These are phyloP conservation scores for Mormoops blainvillei DNA, from an alignment of 2,113 vertebrate species.

Conservation along the genomic window DNA sequence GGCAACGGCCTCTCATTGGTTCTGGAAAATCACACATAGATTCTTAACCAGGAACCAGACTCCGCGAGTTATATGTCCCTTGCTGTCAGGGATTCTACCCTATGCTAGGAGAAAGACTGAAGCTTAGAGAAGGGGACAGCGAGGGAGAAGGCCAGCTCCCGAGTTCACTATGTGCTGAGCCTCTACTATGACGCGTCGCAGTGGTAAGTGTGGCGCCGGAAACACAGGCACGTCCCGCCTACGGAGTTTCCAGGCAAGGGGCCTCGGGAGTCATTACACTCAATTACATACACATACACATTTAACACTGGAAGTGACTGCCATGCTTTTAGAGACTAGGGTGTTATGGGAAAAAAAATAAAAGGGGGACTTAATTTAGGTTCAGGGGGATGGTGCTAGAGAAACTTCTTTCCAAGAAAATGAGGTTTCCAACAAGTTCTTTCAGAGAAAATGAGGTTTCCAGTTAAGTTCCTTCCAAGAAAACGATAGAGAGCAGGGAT, in stretches of 20 bases:
- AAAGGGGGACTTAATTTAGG: not conserved
- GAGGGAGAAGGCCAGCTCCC: not conserved
- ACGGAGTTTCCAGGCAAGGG: not conserved
- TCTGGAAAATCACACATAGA: not conserved
- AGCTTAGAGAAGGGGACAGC: not conserved
- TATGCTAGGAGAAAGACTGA: not conserved
- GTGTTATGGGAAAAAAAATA: not conserved
- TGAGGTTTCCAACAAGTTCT: not conserved
- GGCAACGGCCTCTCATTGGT: too few relatives aligned
- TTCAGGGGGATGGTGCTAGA: not conserved
- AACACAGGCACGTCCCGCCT: not conserved
- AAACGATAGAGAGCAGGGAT: not conserved
- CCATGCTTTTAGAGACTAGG: not conserved
- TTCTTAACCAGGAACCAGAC: not conserved
- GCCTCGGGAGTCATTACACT: not conserved
- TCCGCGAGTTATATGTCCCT: not conserved
- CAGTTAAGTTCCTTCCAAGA: not conserved
- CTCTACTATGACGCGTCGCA: not conserved
- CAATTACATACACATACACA: not conserved
- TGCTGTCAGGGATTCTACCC: not conserved
- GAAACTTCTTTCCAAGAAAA: not conserved
- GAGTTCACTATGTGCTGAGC: not conserved
- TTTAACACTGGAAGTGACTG: not conserved
- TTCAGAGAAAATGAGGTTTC: not conserved
- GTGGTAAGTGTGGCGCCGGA: not conserved